Evolutionary conservation across 2,888 invertebrate genomes (phyloP), one percentile per base, ranked within the genome.

Genomic region (Patella ulyssiponensis): DNA sequence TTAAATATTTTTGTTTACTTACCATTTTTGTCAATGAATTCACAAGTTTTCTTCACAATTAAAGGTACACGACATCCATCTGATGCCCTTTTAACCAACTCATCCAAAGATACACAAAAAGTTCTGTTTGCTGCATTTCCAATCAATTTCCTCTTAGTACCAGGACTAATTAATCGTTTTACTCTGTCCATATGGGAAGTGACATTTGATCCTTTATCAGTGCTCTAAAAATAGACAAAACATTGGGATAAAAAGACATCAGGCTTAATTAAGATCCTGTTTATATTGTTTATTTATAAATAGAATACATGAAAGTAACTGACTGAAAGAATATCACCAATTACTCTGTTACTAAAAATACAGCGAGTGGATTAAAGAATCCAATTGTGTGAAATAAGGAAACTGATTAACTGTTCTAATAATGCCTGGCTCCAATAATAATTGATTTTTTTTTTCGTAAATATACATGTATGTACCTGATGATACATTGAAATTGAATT

Each of bases 11-110:
- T 44, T n/a, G 27, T n/a, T 11, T 14, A 72, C 86, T 80, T 78
- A 88, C 89, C 89, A 83, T 87, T 81, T 75, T 86, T 86, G 73
- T 87, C 84, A 75, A 89, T 87, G 75, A 81, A 85, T 71, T 87
- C 84, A 77, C 88, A 88, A 20, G 88, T 84, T 79, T 84, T 87
- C 79, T 83, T 83, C 20, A 88, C 87, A 76, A 87, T 80, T 51
- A 81, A 81, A 33, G 89, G 89, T 64, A 89, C 85, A 72, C 77
- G 83, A 69, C 79, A 80, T 70, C 83, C 83, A 69, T 81, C 79
- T 51, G 84, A 78, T 1, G 86, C 84, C 51, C 82, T 79, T 51
- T 79, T 81, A 15, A 88, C 79, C n/a, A 89, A 83, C 56, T 88
- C 87, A 44, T 85, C 84, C n/a, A 88, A 81, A 7, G 87, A 81